Evolutionary conservation across 2,113 vertebrate genomes (phyloP), one percentile per base, ranked within the genome.

Genomic region (Arenaria interpres): DNA sequence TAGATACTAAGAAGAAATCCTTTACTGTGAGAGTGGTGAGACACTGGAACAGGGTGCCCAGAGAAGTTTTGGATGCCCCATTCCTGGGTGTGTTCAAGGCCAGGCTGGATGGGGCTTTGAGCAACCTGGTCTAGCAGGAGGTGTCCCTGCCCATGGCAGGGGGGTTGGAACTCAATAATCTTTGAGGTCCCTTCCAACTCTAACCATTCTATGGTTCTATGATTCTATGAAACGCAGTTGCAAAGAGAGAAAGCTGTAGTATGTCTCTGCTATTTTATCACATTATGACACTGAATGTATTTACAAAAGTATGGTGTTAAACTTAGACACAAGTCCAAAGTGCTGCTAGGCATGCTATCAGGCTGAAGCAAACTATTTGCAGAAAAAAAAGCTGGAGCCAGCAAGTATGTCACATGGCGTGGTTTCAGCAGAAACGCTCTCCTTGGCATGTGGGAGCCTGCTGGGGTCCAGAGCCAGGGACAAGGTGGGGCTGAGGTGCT

Each of bases 351-450:
- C 24, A 28, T 59, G 28, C 37, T 30, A 22, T 15, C 6, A 32
- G 37, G 15, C 32, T 37, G 48, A 64, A 66, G 22, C 9, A 2
- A 91, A 75, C 23, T 83, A 53, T 27, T 64, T 79, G 60, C 63
- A 53, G 62, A 79, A 16, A 86, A 84, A 85, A 84, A 81, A 35
- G n/a, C 41, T 50, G 66, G 28, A 77, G 51, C 17, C 39, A 82
- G 46, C 15, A 50, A 23, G 33, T 30, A 32, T 27, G 28, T 83
- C 0, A 0, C 18, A 20, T 23, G 43, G 45, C 3, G 2, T 20
- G 28, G 16, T 35, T 77, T 60, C 10, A 16, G 37, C 35, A 81
- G 64, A 81, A 90, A 74, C 18, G 2, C 8, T 51, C 14, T 75
- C 33, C 28, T 68, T 54, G 39, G 25, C 27, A 35, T 5, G 14